phyloP scores from a whole-genome alignment of 53 echinoderm and acorn worm species.

The Temnopleurus reevesii region DNA sequence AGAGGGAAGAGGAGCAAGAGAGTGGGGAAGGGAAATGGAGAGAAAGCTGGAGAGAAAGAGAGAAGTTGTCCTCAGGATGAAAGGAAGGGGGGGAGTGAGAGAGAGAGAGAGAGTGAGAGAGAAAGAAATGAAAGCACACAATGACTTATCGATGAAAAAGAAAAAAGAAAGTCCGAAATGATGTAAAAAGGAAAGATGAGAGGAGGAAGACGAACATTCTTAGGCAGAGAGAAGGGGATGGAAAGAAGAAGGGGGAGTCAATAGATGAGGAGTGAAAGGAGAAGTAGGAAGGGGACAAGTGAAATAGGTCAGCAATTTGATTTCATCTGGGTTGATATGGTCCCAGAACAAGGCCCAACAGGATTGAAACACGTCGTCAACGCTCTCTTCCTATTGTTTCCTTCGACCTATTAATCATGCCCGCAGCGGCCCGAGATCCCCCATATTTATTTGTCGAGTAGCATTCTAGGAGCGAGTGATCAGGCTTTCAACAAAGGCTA shows the following conservation, averaged over 20 bases:
- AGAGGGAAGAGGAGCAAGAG: background rate
- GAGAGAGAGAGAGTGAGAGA: background rate
- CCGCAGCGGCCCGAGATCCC: conserved; percentile 1
- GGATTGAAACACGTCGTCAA: conserved; percentile 46
- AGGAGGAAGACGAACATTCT: background rate
- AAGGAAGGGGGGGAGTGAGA: background rate
- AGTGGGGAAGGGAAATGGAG: background rate
- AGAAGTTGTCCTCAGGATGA: background rate
- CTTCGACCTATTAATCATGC: conserved; percentile 48
- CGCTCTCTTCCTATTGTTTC: conserved; percentile 31
- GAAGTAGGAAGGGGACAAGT: no score
- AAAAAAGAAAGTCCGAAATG: no score
- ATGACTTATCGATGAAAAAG: no score
- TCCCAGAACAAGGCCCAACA: conserved; percentile 43
- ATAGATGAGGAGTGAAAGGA: background rate
- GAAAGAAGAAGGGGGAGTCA: background rate
- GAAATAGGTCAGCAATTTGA: conserved; percentile 55
- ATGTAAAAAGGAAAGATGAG: background rate
- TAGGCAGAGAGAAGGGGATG: background rate
- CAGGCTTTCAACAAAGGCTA: conserved; percentile 42
- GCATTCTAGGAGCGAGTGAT: background rate
- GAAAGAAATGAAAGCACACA: no score
- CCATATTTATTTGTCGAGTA: conserved; percentile 24
- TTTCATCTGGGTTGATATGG: conserved; percentile 36
- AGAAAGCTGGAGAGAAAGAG: no score